phyloP scores from a whole-genome alignment of 2,888 invertebrate genomes.

The Leucania comma region DNA sequence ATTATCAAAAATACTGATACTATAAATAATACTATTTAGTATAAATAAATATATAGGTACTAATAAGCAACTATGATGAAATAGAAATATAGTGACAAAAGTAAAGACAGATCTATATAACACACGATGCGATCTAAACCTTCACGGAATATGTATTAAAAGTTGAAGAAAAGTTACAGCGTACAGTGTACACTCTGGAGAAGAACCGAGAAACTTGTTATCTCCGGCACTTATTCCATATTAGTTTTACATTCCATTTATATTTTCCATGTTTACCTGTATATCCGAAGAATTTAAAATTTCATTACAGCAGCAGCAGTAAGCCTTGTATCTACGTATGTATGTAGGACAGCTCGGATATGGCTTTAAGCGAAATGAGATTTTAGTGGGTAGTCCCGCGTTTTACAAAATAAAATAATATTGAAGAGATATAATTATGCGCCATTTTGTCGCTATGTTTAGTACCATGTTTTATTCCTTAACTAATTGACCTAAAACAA shows the following conservation, averaged over 20 bases:
- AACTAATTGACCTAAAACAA: neutral
- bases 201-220: conserved; percentile 43
- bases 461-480: neutral
- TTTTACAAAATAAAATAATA: conserved; percentile 28
- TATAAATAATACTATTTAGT: too few species aligned
- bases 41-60: too few species aligned
- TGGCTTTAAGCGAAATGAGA: conserved; percentile 47
- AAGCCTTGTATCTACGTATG: conserved; percentile 28
- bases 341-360: conserved; percentile 20
- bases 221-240: conserved; percentile 48
- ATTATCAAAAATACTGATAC: too few species aligned
- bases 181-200: conserved; percentile 6
- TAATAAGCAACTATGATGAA: too few species aligned
- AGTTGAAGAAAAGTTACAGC: conserved; percentile 23
- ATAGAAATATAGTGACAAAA: neutral
- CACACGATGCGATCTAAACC: neutral
- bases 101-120: neutral
- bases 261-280: conserved; percentile 46
- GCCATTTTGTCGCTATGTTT: neutral
- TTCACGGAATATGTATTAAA: conserved; percentile 3
- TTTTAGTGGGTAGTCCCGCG: conserved; percentile 29
- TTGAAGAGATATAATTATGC: neutral
- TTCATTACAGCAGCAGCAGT: conserved; percentile 43
- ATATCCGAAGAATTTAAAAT: conserved; percentile 47
- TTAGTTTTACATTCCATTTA: conserved; percentile 48